Base-by-base conservation (phyloP, 2,888 invertebrate species). In the Apamea epomidion region DNA sequence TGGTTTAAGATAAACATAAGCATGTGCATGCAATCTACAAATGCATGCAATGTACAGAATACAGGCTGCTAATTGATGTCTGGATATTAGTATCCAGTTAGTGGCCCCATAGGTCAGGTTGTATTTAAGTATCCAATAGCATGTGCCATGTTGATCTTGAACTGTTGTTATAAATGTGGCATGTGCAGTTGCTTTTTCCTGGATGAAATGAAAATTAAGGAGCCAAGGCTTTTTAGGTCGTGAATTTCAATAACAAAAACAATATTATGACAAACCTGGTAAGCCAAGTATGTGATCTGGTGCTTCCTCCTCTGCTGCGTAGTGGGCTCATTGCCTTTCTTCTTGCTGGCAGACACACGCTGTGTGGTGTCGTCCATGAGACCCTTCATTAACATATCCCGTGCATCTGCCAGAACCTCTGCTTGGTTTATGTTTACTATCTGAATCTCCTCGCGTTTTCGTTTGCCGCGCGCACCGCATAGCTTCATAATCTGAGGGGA, bases 251-350 rank as follows among this genome's bases (percentile, higher is more conserved):
- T 48, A 16, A 48, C 48, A 16, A 5, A 48, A 48, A 48, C 48
- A 48, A 48, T 48, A 48, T 48, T 48, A 25, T 21, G 32, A 76
- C 70, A 82, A 90, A 98, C 98, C 97, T 98, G 98, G 94, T 98
- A 98, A 42, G 99, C 99, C 88, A 99, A 97, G 94, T 99, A 99
- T 1, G 99, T 99, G 90, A 99, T 99, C 97, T 99, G 99, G 97
- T 99, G 99, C 94, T 99, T 99, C 88, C 98, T 97, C 88, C 98
- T 98, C 77, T 98, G 98, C 88, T 98, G 98, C 18, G 97, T 97
- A n/a, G 98, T 97, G 0, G 98, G 98, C 88, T 93, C 97, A 93
- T 94, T 97, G 92, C 92, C 97, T 95, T 90, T 96, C 97, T 94
- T 97, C 97, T 95, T 97, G 93, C 97, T 93, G 87, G 96, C 93